These are phyloP conservation scores for Trematocara stigmaticum DNA, from an alignment of 2,113 vertebrate genomes.

Conservation along the genomic window DNA sequence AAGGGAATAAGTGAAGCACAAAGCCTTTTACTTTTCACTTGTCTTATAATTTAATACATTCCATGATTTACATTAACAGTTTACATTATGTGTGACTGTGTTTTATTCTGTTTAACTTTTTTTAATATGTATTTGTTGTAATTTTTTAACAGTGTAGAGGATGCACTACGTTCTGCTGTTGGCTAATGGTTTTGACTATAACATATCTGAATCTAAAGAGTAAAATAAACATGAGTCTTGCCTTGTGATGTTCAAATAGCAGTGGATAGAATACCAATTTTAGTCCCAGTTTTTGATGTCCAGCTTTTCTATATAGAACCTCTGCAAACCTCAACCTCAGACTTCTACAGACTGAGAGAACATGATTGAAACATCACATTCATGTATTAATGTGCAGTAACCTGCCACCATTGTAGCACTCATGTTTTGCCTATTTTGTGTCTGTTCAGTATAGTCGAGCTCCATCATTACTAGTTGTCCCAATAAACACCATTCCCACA, in stretches of 20 bases:
- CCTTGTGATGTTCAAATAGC: not conserved
- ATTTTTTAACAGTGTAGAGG: not conserved
- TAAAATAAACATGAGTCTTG: not conserved
- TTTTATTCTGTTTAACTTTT: not conserved
- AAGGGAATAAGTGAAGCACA: not conserved
- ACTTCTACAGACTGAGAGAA: not conserved
- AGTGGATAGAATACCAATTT: not conserved
- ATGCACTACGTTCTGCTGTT: rapidly evolving
- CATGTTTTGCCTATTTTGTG: not conserved
- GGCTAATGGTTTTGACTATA: not conserved
- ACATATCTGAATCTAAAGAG: not conserved
- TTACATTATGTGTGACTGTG: not conserved
- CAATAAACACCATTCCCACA: not conserved
- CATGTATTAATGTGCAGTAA: not conserved
- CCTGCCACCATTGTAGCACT: not conserved
- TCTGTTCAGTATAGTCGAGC: not conserved
- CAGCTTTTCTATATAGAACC: not conserved
- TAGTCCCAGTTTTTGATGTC: not conserved
- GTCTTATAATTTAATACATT: not conserved
- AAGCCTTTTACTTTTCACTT: not conserved
- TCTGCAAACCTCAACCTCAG: not conserved
- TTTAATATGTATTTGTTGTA: not conserved
- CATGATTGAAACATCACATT: not conserved
- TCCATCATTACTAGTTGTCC: not conserved
- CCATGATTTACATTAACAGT: not conserved